Evolutionary conservation across 1,140 invertebrate species (phyloP).

Genomic region (Orussus abietinus): DNA sequence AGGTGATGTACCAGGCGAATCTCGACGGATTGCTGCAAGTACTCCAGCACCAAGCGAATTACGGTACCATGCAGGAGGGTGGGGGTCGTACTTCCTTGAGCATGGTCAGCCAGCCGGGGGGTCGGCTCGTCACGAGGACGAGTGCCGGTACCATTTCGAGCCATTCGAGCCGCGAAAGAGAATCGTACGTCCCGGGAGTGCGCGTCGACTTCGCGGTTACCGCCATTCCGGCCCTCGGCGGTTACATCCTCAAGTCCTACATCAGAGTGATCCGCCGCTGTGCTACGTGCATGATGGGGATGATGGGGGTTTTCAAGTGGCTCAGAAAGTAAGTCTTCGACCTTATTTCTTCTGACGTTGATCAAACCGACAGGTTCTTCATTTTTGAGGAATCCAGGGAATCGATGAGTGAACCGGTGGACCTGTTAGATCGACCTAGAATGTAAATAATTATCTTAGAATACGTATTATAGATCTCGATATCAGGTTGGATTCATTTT

Average conservation of each 20-base stretch:
- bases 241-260: constrained; percentile 1
- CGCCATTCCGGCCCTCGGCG: neutral
- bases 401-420: no score
- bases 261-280: constrained; percentile 11
- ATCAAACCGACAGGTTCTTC: no score
- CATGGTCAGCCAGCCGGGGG: constrained; percentile 12
- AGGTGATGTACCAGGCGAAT: no score
- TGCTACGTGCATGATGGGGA: constrained; percentile 31
- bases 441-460: no score
- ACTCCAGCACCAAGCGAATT: constrained; percentile 2
- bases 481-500: no score
- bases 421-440: no score
- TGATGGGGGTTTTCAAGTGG: constrained; percentile 38
- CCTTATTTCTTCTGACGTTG: neutral
- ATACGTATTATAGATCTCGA: no score
- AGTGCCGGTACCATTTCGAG: constrained; percentile 20
- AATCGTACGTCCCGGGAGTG: constrained; percentile 8
- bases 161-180: constrained; percentile 20
- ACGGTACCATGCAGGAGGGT: constrained; percentile 13
- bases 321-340: constrained; percentile 37
- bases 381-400: no score
- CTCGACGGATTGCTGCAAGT: neutral
- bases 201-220: neutral
- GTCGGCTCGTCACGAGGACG: constrained; percentile 15
- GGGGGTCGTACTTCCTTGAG: constrained; percentile 16